Percentiles rank a stretch among this genome's conserved stretches.
phyloP scores from a whole-genome alignment of 2,797 vertebrate species.

The Notamacropus eugenii region DNA sequence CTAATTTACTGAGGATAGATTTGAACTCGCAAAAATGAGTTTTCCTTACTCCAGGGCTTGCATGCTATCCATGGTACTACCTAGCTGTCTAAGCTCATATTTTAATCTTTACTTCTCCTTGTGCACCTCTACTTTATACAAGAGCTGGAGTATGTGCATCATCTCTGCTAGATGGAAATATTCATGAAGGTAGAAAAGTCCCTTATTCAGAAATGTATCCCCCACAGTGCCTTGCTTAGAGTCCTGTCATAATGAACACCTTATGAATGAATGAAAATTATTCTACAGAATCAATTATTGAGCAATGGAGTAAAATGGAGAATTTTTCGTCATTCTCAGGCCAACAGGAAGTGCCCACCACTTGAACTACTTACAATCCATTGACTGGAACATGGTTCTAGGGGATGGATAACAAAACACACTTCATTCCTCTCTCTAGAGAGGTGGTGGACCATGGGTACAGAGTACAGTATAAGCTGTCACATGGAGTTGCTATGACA shows the following conservation, averaged over 20 bases:
- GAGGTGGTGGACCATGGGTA: not conserved
- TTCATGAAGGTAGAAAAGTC: not conserved
- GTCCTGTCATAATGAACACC: not conserved
- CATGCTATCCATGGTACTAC: not conserved
- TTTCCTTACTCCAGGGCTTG: not conserved
- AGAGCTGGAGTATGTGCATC: not conserved
- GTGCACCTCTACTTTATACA: not conserved
- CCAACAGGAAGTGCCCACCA: not conserved
- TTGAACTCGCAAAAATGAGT: not conserved
- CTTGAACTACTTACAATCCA: constrained; percentile 7
- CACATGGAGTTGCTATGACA: not conserved
- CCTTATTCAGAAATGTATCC: not conserved
- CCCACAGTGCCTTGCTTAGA: not conserved
- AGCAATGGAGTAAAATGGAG: not conserved
- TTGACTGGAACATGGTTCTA: not conserved
- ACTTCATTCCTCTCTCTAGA: not conserved
- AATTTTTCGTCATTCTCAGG: not conserved
- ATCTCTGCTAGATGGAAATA: not conserved
- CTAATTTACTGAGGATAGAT: not conserved
- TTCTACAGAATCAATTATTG: not conserved
- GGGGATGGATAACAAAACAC: not conserved
- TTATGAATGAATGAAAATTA: not conserved
- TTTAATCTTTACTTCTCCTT: not conserved
- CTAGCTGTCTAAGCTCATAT: not conserved
- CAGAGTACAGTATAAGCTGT: not conserved